Conservation (phyloP, 2,797 vertebrate genomes). For the Morus bassanus region DNA sequence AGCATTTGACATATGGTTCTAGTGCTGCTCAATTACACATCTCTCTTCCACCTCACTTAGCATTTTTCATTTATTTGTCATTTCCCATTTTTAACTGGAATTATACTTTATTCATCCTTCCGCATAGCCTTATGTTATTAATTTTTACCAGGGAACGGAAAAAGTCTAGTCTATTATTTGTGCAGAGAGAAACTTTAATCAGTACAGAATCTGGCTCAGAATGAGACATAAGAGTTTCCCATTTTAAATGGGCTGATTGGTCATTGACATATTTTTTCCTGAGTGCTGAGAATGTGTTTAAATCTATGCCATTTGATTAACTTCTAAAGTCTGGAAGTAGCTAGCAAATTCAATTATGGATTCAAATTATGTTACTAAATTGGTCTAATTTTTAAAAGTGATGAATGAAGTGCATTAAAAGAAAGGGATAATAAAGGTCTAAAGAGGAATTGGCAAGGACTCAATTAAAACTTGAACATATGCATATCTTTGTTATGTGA, state of each 20-base stretch:
- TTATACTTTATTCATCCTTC: slow-evolving; percentile 66
- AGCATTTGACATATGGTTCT: slow-evolving; percentile 59
- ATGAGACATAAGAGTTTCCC: not conserved
- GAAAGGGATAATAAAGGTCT: slow-evolving; percentile 62
- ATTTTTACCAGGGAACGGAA: slow-evolving; percentile 55
- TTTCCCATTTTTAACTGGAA: slow-evolving; percentile 69
- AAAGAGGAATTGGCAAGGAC: slow-evolving; percentile 53
- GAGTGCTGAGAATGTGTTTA: slow-evolving; percentile 56
- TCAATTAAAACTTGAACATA: slow-evolving; percentile 44
- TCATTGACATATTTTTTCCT: not conserved
- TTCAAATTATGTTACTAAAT: slow-evolving; percentile 76
- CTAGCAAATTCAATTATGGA: slow-evolving; percentile 77
- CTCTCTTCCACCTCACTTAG: slow-evolving; percentile 68
- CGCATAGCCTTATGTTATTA: slow-evolving; percentile 27
- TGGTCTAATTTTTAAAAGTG: slow-evolving; percentile 76
- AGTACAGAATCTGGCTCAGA: slow-evolving; percentile 27
- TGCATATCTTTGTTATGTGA: not conserved
- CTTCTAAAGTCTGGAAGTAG: slow-evolving; percentile 67
- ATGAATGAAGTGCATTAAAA: slow-evolving; percentile 72
- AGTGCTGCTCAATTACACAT: slow-evolving; percentile 63
- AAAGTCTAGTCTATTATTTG: slow-evolving; percentile 30
- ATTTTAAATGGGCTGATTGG: slow-evolving; percentile 43
- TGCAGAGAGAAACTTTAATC: slow-evolving; percentile 58
- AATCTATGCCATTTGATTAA: slow-evolving; percentile 71
- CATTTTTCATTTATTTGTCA: slow-evolving; percentile 73